Evolutionary conservation across 30 jellyfish, hydroid and myxozoan species (phyloP), one percentile per base, ranked within the genome.

Genomic region (Hydractinia symbiolongicarpus): DNA sequence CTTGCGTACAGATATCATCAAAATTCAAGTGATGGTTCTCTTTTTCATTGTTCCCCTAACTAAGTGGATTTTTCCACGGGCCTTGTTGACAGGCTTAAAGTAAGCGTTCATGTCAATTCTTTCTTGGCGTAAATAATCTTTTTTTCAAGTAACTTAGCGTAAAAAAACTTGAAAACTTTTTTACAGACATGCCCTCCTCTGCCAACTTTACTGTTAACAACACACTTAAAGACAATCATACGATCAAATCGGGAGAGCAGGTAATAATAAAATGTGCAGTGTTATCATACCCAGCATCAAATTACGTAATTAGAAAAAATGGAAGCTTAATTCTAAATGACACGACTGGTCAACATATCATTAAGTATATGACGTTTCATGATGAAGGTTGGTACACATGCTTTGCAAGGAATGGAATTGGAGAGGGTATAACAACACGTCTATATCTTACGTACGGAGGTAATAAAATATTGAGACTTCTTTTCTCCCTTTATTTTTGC

Each of bases 251-350:
- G 2, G 74, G 74, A 13, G 19, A 44, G 7, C 52, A 44, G 17
- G 74, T 64, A 64, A 64, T n/a, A 13, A 7, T 64, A 13, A 64
- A 7, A 6, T 64, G 74, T 64, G 19, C 74, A 64, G 19, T 51
- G 40, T n/a, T 4, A n/a, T 64, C 74, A 9, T 64, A 64, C 17
- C 74, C 74, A 64, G 40, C 74, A 6, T 64, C 74, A 44, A 64
- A 44, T 13, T 64, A 64, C 74, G 40, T 44, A 8, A 64, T 64
- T 64, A 6, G 19, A 64, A 44, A 64, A 51, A 51, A 7, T 64
- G 16, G 8, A 0, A 13, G 9, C 8, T n/a, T 64, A n/a, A 2
- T 64, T 7, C 52, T 51, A 64, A 64, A 64, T 13, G 17, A 51
- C 40, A n/a, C 74, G 9, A 2, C 44, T 30, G 44, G 44, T 30